These are phyloP conservation scores for Aythya fuligula DNA, from an alignment of 2,797 vertebrate species.

Conservation along the genomic window DNA sequence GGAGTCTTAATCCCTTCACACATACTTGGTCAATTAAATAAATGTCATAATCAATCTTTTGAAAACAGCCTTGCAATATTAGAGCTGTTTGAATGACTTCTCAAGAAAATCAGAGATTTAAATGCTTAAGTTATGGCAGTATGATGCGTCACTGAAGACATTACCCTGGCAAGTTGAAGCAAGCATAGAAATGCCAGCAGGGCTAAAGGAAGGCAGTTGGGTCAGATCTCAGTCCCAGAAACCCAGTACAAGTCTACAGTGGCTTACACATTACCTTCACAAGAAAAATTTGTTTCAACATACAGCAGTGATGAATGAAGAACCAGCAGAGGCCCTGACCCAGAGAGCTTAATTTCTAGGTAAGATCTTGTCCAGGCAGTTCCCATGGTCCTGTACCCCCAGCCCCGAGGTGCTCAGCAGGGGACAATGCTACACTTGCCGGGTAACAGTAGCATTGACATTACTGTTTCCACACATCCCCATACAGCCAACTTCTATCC, in stretches of 20 bases:
- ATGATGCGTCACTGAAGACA: background rate
- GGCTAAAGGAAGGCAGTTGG: background rate
- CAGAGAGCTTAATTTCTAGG: background rate
- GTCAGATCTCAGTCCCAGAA: background rate
- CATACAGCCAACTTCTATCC: background rate
- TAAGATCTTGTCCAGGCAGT: background rate
- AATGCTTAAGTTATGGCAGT: background rate
- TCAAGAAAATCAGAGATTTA: slow-evolving; percentile 4
- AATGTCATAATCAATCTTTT: background rate
- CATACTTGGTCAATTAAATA: background rate
- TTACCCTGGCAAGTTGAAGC: background rate
- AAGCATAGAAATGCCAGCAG: background rate
- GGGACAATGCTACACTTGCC: background rate
- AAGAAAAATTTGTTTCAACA: background rate
- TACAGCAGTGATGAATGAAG: background rate
- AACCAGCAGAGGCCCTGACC: background rate
- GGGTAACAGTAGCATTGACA: background rate
- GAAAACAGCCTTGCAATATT: background rate
- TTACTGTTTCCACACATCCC: background rate
- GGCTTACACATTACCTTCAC: background rate
- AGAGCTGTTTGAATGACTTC: background rate
- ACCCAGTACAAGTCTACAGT: background rate
- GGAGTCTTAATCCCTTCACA: background rate
- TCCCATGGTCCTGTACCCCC: background rate
- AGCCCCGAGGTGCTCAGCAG: background rate